Evolutionary conservation across 2,888 invertebrate species (phyloP), one percentile per base, ranked within the genome.

Genomic region (Oligia strigilis): DNA sequence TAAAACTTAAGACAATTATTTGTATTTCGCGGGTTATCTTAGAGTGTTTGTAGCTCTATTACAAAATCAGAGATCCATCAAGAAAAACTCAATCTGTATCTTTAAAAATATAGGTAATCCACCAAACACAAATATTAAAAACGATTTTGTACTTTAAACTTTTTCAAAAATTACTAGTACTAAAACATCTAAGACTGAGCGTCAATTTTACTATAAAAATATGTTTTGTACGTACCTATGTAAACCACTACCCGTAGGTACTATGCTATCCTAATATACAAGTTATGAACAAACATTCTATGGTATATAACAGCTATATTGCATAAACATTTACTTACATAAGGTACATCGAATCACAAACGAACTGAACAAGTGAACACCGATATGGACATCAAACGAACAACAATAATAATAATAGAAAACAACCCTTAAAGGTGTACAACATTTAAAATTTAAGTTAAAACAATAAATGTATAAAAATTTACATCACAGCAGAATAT

Each of bases 401-500:
- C 84, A 88, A 90, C 86, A 84, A 85, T 87, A 81, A 65, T 65
- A 40, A 81, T 87, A 78, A 78, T 78, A 71, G 13, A 83, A 92
- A 91, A 89, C 84, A 91, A 89, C 89, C 89, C 89, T 91, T 87
- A 86, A 85, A 92, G 89, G 84, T 87, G 82, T 82, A 89, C 88
- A 92, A 94, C 91, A 90, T 86, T 85, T 83, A 83, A 89, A 88
- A 75, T 82, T 71, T 87, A 87, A 84, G 84, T 88, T 77, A 88
- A 91, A 90, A 83, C 67, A 83, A 79, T 83, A 72, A 78, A 85
- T 72, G 78, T 80, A 78, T 86, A 80, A 80, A 76, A 81, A 60
- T 65, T 80, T 81, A 80, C 81, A 93, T 91, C 92, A 93, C 93
- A 93, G 90, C 78, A 90, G 90, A 91, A 86, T 86, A 36, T 36